A percentile compares a stretch with the other conserved stretches of the same genome.
These are phyloP conservation scores for Heliothis virescens DNA, from an alignment of 1,140 invertebrate species.

Conservation along the genomic window DNA sequence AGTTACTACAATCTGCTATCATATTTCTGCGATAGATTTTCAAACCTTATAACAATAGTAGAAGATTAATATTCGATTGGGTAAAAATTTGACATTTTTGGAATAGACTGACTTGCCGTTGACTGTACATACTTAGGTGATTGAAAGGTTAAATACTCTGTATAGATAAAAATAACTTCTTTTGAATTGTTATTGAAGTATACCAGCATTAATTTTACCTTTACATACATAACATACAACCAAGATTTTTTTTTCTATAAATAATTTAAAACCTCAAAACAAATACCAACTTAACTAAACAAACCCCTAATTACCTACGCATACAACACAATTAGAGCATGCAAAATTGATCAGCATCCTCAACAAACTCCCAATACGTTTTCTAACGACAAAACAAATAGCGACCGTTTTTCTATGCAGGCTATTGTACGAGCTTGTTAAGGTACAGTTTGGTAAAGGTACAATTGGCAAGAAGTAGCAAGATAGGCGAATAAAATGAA, in stretches of 20 bases:
- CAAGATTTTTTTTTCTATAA: no score
- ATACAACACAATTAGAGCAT: background rate
- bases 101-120: no score
- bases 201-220: no score
- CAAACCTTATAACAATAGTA: no score
- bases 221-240: background rate
- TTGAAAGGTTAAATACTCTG: no score
- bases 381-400: conserved; percentile 26
- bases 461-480: conserved; percentile 54
- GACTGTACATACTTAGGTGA: no score
- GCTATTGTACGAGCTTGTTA: conserved; percentile 53
- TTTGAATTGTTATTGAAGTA: no score
- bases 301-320: background rate
- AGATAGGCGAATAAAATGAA: conserved; percentile 42
- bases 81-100: no score
- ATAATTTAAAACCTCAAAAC: background rate
- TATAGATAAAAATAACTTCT: no score
- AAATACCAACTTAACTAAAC: background rate
- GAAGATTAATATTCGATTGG: no score
- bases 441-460: conserved; percentile 54
- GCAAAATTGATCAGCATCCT: conserved; percentile 19
- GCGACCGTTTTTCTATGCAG: conserved; percentile 16
- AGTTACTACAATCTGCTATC: no score
- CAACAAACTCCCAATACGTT: background rate
- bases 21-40: no score